A percentile compares a stretch with the other conserved stretches of the same genome.
These are phyloP conservation scores for Actinernus sp. DNA, from an alignment of 92 coral and sea anemone genomes.

Conservation along the genomic window DNA sequence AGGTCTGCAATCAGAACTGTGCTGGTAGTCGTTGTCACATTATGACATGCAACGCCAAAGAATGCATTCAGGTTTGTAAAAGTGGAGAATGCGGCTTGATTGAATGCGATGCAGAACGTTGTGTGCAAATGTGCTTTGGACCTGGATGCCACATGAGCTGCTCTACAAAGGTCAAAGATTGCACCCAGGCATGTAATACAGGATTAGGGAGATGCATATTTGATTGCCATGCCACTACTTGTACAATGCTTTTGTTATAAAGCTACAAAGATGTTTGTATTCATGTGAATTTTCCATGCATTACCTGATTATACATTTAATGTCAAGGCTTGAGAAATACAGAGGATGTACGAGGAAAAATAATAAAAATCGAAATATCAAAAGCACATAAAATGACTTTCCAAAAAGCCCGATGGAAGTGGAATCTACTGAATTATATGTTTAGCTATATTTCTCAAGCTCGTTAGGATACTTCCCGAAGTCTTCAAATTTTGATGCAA, in stretches of 20 bases:
- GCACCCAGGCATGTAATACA: slow-evolving; percentile 79
- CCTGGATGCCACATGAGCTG: slow-evolving; percentile 79
- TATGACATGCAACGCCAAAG: slow-evolving; percentile 73
- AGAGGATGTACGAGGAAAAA: no score
- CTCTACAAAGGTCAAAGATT: slow-evolving; percentile 63
- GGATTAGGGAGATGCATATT: slow-evolving; percentile 69
- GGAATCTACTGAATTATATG: no score
- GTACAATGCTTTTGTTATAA: slow-evolving; percentile 49
- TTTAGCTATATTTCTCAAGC: no score
- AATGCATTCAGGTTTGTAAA: slow-evolving; percentile 74
- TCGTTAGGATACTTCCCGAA: no score
- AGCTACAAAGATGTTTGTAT: no score
- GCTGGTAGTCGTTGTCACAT: slow-evolving; percentile 66
- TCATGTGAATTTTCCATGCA: no score
- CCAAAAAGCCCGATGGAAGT: no score
- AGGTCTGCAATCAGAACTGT: slow-evolving; percentile 71
- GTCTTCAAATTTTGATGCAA: no score
- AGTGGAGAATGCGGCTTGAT: slow-evolving; percentile 75
- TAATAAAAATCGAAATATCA: no score
- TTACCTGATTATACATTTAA: no score
- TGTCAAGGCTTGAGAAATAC: no score
- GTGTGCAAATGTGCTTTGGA: slow-evolving; percentile 76
- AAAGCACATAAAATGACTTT: no score
- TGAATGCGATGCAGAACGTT: slow-evolving; percentile 74
- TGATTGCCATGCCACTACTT: slow-evolving; percentile 73